Percentiles rank a stretch among this genome's conserved stretches.
phyloP scores from a whole-genome alignment of 2,113 vertebrate species.

The Danionella cerebrum region DNA sequence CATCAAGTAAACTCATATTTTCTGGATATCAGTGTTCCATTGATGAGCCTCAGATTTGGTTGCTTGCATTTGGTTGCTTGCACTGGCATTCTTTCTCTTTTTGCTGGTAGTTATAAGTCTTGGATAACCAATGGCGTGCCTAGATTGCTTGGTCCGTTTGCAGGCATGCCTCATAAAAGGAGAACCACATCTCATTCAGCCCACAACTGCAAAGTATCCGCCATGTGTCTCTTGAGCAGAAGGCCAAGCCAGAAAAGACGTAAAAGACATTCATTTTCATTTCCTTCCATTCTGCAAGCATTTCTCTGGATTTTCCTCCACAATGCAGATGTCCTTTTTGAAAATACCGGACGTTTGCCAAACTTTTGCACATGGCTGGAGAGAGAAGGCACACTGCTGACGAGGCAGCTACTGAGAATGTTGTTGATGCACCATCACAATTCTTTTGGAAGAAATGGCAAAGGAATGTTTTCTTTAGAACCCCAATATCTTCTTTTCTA shows the following conservation, averaged over 20 bases:
- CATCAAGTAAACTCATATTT: too few species aligned
- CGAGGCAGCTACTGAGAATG: conserved; percentile 11
- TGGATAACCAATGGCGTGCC: conserved; percentile 34
- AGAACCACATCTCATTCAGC: conserved; percentile 22
- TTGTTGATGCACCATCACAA: neutral
- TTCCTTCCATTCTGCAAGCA: neutral
- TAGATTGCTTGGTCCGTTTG: conserved; percentile 45
- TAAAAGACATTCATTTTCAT: conserved; percentile 4
- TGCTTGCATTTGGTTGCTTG: conserved; percentile 46
- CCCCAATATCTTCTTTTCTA: too few species aligned
- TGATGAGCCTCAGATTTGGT: conserved; percentile 15
- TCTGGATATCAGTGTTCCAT: neutral
- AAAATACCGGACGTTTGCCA: neutral
- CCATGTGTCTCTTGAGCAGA: conserved; percentile 26
- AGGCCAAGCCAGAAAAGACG: conserved; percentile 18
- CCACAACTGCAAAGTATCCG: conserved; percentile 31
- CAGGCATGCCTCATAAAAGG: conserved; percentile 46
- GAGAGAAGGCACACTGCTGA: neutral
- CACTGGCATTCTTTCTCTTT: conserved; percentile 45
- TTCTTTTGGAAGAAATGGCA: neutral
- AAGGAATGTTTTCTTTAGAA: too few species aligned
- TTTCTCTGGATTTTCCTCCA: conserved; percentile 5
- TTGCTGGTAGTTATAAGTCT: conserved; percentile 51
- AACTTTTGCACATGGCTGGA: neutral
- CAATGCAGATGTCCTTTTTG: conserved; percentile 8